Evolutionary conservation across 1,140 invertebrate species (phyloP), one percentile per base, ranked within the genome.

Genomic region (Magallana ariakensis): DNA sequence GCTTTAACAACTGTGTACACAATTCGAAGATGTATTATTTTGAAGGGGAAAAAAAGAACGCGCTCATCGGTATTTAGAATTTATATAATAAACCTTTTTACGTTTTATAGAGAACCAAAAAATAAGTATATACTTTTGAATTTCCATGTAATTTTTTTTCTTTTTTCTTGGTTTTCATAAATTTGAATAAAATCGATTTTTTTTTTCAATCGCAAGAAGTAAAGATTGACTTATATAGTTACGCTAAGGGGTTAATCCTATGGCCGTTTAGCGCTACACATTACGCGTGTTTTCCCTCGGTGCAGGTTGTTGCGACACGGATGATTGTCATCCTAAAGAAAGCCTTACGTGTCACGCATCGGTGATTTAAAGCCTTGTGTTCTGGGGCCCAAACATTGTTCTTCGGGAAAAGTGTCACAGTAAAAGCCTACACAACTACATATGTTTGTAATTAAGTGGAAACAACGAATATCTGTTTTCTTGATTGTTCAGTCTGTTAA

Each of bases 391-490:
- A 13, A 75, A 26, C 33, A 26, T 75, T 13, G 9, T 26, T 75
- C 19, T 75, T 26, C 66, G 15, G 66, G 66, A 75, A 75, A 75
- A 33, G 22, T 22, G 66, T 75, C 66, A 19, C 22, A 33, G 3
- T 19, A 75, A 75, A 75, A 75, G 33, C 66, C 22, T 60, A n/a
- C n/a, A 13, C 66, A 33, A 26, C 66, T 19, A 75, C 66, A 75
- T 26, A 75, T 26, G 8, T 26, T 26, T 75, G 66, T 75, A 75
- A 75, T 75, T 75, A 75, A 75, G 58, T 5, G 22, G 22, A 26
- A 75, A 75, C 66, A 26, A 75, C 11, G 66, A 26, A 46, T 46
- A 46, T 46, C 10, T 22, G 22, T 22, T 75, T 70, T 75, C 19
- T 46, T 1, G 33, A 5, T 46, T 46, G 33, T 46, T 46, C 33